Percentiles rank a stretch among this genome's conserved stretches.
phyloP scores from a whole-genome alignment of 2,888 invertebrate species.

The Caenorhabditis imperialis region DNA sequence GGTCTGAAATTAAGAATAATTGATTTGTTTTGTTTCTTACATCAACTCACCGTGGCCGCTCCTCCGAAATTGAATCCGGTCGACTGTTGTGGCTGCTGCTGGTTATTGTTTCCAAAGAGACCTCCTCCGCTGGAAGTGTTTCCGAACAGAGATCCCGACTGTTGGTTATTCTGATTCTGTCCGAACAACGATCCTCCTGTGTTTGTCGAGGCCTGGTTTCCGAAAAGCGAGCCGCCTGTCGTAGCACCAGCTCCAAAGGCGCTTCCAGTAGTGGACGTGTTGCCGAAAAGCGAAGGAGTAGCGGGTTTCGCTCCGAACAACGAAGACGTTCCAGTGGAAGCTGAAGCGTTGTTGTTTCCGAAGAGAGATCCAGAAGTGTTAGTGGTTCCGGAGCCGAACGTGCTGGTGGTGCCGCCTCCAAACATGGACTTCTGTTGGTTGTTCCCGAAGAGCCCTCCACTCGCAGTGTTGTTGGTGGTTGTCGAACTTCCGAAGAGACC shows the following conservation, averaged over 20 bases:
- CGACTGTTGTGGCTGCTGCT: conserved; percentile 18
- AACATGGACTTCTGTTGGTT: conserved; percentile 47
- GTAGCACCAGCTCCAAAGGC: conserved; percentile 28
- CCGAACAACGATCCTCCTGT: conserved; percentile 81
- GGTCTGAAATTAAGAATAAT: conserved; percentile 13
- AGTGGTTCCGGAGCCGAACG: background rate
- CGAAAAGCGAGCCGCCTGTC: conserved; percentile 51
- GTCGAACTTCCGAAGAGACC: conserved; percentile 58
- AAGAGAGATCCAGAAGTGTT: conserved; percentile 41
- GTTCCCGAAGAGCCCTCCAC: conserved; percentile 76
- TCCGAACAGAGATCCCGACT: conserved; percentile 43
- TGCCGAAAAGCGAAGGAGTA: conserved; percentile 9
- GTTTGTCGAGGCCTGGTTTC: conserved; percentile 10
- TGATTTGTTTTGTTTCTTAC: no score
- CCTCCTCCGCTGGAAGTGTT: conserved; percentile 23
- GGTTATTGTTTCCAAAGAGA: conserved; percentile 52
- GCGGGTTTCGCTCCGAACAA: conserved; percentile 62
- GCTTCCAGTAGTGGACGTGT: background rate
- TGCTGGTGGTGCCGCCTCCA: conserved; percentile 18
- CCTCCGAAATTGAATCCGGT: conserved; percentile 42
- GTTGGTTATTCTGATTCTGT: conserved; percentile 49
- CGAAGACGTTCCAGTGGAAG: conserved; percentile 44
- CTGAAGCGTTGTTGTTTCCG: conserved; percentile 42
- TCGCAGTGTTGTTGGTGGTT: conserved; percentile 19
- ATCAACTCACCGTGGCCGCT: background rate